Conservation (phyloP, 64 coral and sea anemone species). For the Platygyra sinensis region DNA sequence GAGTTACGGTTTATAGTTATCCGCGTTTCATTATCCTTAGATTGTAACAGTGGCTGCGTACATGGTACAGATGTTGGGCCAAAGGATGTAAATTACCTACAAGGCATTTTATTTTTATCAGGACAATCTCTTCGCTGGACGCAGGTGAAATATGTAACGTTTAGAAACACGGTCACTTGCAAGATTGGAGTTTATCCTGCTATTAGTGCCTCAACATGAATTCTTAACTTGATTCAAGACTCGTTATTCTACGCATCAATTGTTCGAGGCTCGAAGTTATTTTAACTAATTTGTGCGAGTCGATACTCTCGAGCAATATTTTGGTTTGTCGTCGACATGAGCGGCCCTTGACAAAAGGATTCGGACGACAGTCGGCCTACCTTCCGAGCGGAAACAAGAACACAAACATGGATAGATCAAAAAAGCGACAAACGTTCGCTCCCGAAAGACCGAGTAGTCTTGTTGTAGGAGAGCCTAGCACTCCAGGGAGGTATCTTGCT, state of each 20-base stretch:
- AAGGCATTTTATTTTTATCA: neutral
- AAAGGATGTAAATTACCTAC: neutral
- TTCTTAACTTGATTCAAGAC: constrained; percentile 9
- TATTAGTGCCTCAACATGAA: constrained; percentile 3
- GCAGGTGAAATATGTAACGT: neutral
- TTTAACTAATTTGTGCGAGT: neutral
- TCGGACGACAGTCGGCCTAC: neutral
- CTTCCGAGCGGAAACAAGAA: neutral
- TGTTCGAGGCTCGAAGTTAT: neutral
- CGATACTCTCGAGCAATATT: neutral
- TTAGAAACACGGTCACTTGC: neutral
- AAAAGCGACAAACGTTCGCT: constrained; percentile 19
- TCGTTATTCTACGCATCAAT: neutral
- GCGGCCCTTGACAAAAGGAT: constrained; percentile 1
- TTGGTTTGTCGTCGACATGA: neutral
- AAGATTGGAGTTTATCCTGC: neutral
- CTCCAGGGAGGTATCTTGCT: constrained; percentile 5
- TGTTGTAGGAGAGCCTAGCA: neutral
- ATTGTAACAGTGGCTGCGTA: neutral
- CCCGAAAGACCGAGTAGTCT: neutral
- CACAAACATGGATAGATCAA: constrained; percentile 1
- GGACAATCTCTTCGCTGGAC: neutral
- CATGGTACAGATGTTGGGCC: neutral
- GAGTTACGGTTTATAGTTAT: constrained; percentile 3
- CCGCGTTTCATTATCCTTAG: neutral